Base-by-base conservation (phyloP, 2,888 invertebrate species). In the Drosophila pegasa region DNA sequence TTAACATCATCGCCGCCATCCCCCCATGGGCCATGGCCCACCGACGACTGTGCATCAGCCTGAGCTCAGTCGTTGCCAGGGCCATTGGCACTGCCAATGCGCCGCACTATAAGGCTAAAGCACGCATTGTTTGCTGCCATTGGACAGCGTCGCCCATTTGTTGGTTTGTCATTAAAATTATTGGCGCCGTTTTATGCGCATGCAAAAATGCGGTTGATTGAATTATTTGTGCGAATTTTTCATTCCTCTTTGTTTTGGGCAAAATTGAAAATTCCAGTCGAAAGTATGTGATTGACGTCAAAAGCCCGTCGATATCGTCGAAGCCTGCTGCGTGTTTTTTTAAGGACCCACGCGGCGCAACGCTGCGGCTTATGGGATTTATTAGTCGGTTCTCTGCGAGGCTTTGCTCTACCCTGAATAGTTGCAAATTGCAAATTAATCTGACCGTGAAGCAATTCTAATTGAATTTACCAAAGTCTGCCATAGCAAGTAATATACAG, bases 141-240 rank as follows among this genome's bases (percentile, higher is more conserved):
- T 60, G 55, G 25, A 10, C n/a, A 9, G 31, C n/a, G 20, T 14
- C 43, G 12, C 29, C 35, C 54, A 38, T 56, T 67, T 78, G 74
- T 78, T 75, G 74, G 27, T 56, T 68, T 78, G 68, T 78, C 74
- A 78, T 75, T 78, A 68, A 60, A 74, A 71, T 64, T 66, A 66
- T 72, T 73, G 50, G 31, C 33, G 57, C 48, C 20, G 14, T 31
- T 43, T 43, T 41, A 9, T 27, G 27, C 22, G 22, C 38, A 64
- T 69, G 63, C 59, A 63, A 50, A 70, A 70, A 66, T 78, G 68
- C 51, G 78, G 57, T 56, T 75, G 68, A 73, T 75, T 78, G 60
- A 68, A 75, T 73, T 68, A 68, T 68, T 74, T 73, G 58, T 37
- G 29, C 47, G 10, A 55, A 37, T 45, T 55, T 61, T 31, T 33